Conservation (phyloP, 1,140 invertebrate genomes). For the Brachionus manjavacas region DNA sequence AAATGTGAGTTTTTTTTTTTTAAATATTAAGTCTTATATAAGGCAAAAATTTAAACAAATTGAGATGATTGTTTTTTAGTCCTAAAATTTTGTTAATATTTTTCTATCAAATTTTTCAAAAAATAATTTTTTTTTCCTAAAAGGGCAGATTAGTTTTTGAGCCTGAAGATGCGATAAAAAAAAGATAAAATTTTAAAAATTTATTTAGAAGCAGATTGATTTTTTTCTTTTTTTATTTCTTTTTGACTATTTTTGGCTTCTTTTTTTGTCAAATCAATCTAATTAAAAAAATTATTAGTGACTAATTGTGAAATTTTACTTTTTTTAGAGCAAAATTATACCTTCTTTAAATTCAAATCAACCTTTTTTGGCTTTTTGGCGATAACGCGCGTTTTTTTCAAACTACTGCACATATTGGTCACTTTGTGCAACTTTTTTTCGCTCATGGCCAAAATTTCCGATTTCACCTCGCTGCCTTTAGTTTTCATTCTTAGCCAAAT, state of each 20-base stretch:
- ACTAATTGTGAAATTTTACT: neutral
- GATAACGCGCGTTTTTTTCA: slow-evolving; percentile 19
- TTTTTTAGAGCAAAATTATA: neutral
- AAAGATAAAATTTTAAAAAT: neutral
- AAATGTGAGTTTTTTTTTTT: neutral
- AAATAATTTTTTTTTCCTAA: too few species aligned
- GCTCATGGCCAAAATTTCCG: slow-evolving; percentile 10
- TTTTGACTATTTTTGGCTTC: neutral
- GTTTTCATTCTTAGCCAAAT: neutral
- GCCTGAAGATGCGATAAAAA: too few species aligned
- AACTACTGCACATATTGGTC: neutral
- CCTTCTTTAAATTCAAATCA: slow-evolving; percentile 8
- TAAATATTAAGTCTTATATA: neutral
- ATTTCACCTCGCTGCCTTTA: neutral
- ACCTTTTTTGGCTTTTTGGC: slow-evolving; percentile 28
- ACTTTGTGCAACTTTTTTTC: slow-evolving; percentile 11
- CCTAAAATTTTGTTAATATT: neutral
- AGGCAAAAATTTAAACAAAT: neutral
- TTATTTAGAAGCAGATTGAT: neutral
- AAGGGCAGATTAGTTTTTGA: too few species aligned
- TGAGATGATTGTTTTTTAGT: neutral
- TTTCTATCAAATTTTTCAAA: neutral
- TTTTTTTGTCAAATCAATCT: neutral
- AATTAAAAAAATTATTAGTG: neutral
- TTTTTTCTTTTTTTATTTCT: neutral